Conservation (phyloP, 1,140 invertebrate species). For the Aleiodes sp. region DNA sequence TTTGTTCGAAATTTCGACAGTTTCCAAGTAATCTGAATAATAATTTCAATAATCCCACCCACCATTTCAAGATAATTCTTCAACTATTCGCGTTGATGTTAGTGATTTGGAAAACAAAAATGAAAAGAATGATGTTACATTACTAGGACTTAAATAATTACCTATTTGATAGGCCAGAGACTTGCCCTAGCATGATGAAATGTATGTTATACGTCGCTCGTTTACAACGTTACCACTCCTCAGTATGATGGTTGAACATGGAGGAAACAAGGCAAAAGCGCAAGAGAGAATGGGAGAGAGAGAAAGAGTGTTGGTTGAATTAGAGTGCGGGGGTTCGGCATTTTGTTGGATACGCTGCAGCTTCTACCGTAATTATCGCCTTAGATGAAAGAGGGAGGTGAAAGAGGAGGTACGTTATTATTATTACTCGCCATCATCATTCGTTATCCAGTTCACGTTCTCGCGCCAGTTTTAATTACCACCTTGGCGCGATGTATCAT, state of each 20-base stretch:
- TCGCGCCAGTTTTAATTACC: slow-evolving; percentile 48
- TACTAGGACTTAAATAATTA: background rate
- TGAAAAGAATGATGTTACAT: background rate
- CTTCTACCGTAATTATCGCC: slow-evolving; percentile 38
- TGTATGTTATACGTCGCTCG: background rate
- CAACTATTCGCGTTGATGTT: no score
- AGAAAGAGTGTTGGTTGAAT: no score
- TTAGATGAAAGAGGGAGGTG: background rate
- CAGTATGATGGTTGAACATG: slow-evolving; percentile 3
- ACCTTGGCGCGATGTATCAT: slow-evolving; percentile 44
- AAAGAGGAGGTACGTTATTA: slow-evolving; percentile 16
- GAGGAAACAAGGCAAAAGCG: background rate
- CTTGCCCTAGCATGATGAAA: background rate
- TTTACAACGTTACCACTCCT: background rate
- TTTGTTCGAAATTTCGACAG: no score
- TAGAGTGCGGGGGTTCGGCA: background rate
- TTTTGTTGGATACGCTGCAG: background rate
- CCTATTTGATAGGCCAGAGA: background rate
- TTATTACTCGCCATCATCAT: slow-evolving; percentile 37
- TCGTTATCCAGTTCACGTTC: slow-evolving; percentile 41
- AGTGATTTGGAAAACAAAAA: no score
- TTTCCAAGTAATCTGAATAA: no score
- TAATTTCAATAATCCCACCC: no score
- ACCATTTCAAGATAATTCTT: background rate
- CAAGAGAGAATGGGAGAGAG: background rate